Evolutionary conservation across 64 coral and sea anemone species (phyloP), one percentile per base, ranked within the genome.

Genomic region (Montipora efflorescens): DNA sequence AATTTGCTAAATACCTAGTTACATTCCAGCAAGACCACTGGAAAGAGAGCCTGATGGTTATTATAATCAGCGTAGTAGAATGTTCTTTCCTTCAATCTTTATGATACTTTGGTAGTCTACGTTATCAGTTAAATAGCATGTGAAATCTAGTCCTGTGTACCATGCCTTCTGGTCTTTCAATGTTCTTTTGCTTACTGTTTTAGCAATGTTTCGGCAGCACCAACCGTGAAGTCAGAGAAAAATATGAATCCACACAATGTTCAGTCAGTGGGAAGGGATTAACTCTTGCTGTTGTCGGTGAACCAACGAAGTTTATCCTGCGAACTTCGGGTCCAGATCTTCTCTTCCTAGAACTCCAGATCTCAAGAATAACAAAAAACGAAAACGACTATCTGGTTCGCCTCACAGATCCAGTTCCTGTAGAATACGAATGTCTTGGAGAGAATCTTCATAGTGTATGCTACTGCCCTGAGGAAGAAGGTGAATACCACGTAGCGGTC

Each of bases 381-480:
- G 77, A 76, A 9, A 72, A 50, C 8, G 82, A 86, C 6, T 79
- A 44, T 47, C 77, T 62, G 21, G 75, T 19, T 80, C 25, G 59
- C 11, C 47, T 70, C 28, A 45, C 92, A 0, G 92, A 93, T 70
- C 77, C 73, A 28, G 72, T 93, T 13, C 76, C 92, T 9, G 55
- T 93, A 14, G 84, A 93, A 66, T 93, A 87, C 59, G 92, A 88
- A 75, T 93, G 92, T 36, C 46, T 93, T 0, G 92, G 86, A 19
- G 83, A 93, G 74, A 93, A 93, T 88, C 64, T 93, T n/a, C 92
- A 93, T 20, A 80, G 67, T 61, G 92, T 93, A n/a, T 87, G 74
- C 21, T 93, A 93, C 36, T 82, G 80, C 28, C 92, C 92, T 28
- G 88, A 67, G 25, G 74, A 87, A 4, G 92, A 88, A 52, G 92